Evolutionary conservation across 1,140 invertebrate genomes (phyloP).

Genomic region (Bombus waltoni): DNA sequence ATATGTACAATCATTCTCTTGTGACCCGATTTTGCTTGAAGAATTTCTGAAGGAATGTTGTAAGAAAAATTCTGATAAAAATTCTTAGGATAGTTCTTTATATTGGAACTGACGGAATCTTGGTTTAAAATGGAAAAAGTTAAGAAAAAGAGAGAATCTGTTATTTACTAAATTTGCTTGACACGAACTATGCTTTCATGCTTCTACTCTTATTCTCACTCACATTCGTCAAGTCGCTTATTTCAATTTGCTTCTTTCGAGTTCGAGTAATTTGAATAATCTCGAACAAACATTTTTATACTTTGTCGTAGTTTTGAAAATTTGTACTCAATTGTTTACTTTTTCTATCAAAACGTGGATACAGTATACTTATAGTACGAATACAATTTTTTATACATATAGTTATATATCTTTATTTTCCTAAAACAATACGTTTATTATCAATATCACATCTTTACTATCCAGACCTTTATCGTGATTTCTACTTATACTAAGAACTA

Average conservation of each 20-base stretch:
- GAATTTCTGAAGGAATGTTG: background rate
- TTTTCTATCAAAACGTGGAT: too few relatives aligned
- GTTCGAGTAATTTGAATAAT: background rate
- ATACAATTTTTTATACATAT: too few relatives aligned
- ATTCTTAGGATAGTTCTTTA: background rate
- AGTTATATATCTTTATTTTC: too few relatives aligned
- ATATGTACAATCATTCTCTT: background rate
- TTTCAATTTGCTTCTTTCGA: too few relatives aligned
- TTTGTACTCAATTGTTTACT: too few relatives aligned
- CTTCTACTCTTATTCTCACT: background rate
- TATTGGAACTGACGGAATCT: background rate
- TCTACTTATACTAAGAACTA: too few relatives aligned
- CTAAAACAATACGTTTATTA: too few relatives aligned
- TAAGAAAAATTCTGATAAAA: background rate
- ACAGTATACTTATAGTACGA: too few relatives aligned
- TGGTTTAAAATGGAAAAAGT: background rate
- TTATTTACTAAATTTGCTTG: background rate
- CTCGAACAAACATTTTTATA: background rate
- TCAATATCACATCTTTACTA: too few relatives aligned
- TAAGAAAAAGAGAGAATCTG: background rate
- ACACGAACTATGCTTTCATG: background rate
- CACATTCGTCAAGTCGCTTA: background rate
- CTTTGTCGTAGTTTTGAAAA: background rate
- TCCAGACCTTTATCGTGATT: too few relatives aligned
- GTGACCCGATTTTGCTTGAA: background rate